Conservation (phyloP, 2,797 vertebrate species). For the Cyclura pinguis region DNA sequence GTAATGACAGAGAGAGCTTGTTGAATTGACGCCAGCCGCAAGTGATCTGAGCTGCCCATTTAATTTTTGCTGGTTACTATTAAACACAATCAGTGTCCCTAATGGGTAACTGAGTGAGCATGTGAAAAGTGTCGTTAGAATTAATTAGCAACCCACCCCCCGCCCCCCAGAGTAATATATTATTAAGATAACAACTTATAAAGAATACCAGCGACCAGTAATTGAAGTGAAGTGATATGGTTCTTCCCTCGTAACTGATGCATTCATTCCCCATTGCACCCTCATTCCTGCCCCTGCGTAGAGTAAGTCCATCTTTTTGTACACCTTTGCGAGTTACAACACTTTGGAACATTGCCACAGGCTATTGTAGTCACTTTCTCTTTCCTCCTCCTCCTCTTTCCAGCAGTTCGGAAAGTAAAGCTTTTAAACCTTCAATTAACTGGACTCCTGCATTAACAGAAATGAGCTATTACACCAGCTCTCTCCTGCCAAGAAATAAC, state of each 20-base stretch:
- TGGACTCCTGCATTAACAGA: conserved; percentile 63
- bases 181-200: background rate
- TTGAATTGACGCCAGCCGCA: background rate
- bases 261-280: too few species aligned
- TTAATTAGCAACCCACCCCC: background rate
- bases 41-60: background rate
- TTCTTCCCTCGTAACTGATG: background rate
- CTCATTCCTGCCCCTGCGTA: background rate
- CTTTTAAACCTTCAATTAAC: conserved; percentile 66
- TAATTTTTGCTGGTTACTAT: background rate
- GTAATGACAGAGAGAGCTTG: background rate
- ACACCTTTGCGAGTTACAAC: background rate
- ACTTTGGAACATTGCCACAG: background rate
- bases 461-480: conserved; percentile 53
- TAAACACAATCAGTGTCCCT: background rate
- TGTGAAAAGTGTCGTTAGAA: background rate
- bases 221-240: background rate
- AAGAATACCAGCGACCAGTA: background rate
- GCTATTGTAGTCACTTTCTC: conserved; percentile 8
- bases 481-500: conserved; percentile 66
- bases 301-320: background rate
- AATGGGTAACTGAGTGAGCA: background rate
- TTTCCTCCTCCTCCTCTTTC: background rate
- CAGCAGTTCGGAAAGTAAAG: conserved; percentile 29
- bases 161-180: background rate